phyloP scores from a whole-genome alignment of 2,888 invertebrate genomes.

The Scrobipalpa atriplicella region DNA sequence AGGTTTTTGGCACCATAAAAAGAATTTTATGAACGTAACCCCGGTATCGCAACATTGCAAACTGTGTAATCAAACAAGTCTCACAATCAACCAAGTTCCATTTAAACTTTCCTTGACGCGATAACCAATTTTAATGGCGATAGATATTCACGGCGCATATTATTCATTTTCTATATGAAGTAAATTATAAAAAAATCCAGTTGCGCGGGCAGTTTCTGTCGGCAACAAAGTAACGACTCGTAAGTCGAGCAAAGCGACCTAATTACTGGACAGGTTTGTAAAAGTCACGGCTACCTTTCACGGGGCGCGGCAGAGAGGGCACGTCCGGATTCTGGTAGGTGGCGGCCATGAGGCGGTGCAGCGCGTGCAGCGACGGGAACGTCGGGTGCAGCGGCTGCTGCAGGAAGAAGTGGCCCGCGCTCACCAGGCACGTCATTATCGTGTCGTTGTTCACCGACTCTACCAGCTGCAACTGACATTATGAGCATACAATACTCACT shows the following conservation, averaged over 20 bases:
- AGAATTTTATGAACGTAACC: not conserved
- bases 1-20: not conserved
- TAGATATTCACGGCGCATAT: not conserved
- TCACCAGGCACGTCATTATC: slow-evolving; percentile 92
- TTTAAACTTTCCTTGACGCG: not conserved
- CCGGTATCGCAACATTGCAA: slow-evolving; percentile 17
- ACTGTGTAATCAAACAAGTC: slow-evolving; percentile 1
- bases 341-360: slow-evolving; percentile 91
- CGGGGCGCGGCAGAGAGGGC: slow-evolving; percentile 90
- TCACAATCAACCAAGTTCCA: slow-evolving; percentile 8
- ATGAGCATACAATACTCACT: slow-evolving; percentile 50
- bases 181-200: not conserved
- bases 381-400: slow-evolving; percentile 98
- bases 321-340: slow-evolving; percentile 91
- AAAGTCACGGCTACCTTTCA: slow-evolving; percentile 83
- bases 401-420: slow-evolving; percentile 95
- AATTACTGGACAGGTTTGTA: slow-evolving; percentile 28
- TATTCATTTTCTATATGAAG: not conserved
- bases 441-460: slow-evolving; percentile 97
- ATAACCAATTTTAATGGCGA: slow-evolving; percentile 14
- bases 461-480: slow-evolving; percentile 87
- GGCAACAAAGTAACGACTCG: slow-evolving; percentile 8
- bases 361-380: slow-evolving; percentile 90
- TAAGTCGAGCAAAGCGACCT: slow-evolving; percentile 27
- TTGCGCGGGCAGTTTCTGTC: not conserved